Base-by-base conservation (phyloP, 1,140 invertebrate species). In the Camponotus vicinus region DNA sequence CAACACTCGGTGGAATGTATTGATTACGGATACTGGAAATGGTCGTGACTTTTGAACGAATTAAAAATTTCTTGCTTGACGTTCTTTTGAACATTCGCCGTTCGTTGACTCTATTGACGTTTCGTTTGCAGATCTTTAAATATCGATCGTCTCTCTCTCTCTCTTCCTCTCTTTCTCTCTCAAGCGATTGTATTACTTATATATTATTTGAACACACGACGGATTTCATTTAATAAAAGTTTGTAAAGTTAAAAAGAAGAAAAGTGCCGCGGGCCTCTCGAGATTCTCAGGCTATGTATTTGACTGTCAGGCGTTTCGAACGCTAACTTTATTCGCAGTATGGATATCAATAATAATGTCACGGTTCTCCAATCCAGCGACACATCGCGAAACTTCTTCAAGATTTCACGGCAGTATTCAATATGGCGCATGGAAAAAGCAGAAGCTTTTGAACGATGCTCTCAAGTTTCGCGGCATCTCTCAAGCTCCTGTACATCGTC, bases 341-440 rank as follows among this genome's bases (percentile, higher is more conserved):
- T 15, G 37, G 8, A 45, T 27, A 75, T 64, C 55, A 88, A 88
- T 82, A 80, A 66, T 75, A 86, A 88, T 71, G 86, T 45, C n/a
- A 27, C 32, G 45, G 6, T n/a, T 52, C 32, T 27, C 27, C 45
- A 49, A 49, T 70, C 37, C 3, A 37, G 55, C n/a, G 49, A 70
- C 78, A 57, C 37, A 21, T 34, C 18, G 63, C 37, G 59, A 59
- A 37, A 52, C 52, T 63, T 79, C 27, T 21, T 66, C 52, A 42
- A 85, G 55, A 55, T 73, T 77, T 87, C 71, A 78, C 37, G 61
- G n/a, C 57, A 21, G 57, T 15, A 27, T 78, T 18, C 59, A 49
- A 42, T 11, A 15, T 11, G 27, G 13, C 32, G 52, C 57, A 34
- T 0, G 49, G 21, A 52, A 69, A 61, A 80, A 32, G 45, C 57